Evolutionary conservation across 2,113 vertebrate species (phyloP), one percentile per base, ranked within the genome.

Genomic region (Coregonus clupeaformis): DNA sequence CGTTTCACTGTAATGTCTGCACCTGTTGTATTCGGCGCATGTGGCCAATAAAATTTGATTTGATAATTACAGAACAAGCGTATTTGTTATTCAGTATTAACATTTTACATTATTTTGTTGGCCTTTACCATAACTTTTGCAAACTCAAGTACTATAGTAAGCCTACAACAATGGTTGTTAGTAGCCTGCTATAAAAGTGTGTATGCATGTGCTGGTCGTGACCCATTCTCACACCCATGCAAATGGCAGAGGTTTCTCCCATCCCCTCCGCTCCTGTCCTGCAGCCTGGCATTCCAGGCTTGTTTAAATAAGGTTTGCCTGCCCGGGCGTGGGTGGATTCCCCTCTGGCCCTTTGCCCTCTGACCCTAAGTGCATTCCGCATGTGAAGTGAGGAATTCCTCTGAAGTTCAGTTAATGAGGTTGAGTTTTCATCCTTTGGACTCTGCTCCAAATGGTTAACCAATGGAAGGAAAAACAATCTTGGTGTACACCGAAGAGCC

Each of bases 291-390:
- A 94, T 94, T 93, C 92, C 92, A 90, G 90, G 89, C 91, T 93
- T 96, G 95, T 96, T 95, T 95, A 94, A 94, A 94, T 94, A 95
- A 95, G 94, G 92, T 90, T 87, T 88, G 91, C 91, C 90, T 92
- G 86, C 93, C 92, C 91, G 90, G 90, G 91, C 86, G 89, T 90
- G 91, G 87, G 87, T 90, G 88, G 90, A 91, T 93, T 91, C 93
- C 94, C 94, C 94, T 95, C 92, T 92, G 93, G 93, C 94, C 91
- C 93, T 42, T 42, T 42, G 36, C 36, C 36, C 36, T 95, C 93
- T 95, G 95, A 94, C 95, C 94, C 88, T 80, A 90, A 92, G 92
- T 92, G 93, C 94, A 93, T 94, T 92, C 91, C 86, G 76, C 91
- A 93, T 92, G 92, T 93, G 94, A 92, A 91, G 90, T 90, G 91